A percentile compares a stretch with the other conserved stretches of the same genome.
Evolutionary conservation across 2,797 vertebrate genomes (phyloP).

Genomic region (Pipistrellus kuhlii): DNA sequence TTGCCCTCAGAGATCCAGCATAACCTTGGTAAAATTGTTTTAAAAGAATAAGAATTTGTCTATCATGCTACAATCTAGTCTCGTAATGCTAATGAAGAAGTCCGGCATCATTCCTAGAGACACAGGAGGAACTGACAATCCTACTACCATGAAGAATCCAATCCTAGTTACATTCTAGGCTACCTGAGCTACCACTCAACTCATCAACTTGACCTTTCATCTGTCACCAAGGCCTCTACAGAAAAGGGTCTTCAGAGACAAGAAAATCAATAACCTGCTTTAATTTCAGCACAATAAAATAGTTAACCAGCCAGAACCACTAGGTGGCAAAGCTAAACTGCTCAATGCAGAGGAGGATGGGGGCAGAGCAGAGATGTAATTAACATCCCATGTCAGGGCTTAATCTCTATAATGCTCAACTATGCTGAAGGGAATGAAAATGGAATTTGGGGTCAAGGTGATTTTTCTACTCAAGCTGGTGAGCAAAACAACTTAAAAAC

Average conservation of each 20-base stretch:
- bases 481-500: background rate
- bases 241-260: slow-evolving; percentile 44
- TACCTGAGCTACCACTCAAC: background rate
- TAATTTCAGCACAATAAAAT: slow-evolving; percentile 69
- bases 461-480: background rate
- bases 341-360: slow-evolving; percentile 49
- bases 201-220: background rate
- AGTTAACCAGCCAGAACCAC: slow-evolving; percentile 78
- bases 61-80: slow-evolving; percentile 38
- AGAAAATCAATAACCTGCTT: slow-evolving; percentile 46
- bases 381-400: slow-evolving; percentile 64
- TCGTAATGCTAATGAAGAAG: slow-evolving; percentile 16
- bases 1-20: slow-evolving; percentile 22
- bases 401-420: slow-evolving; percentile 60
- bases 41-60: slow-evolving; percentile 48
- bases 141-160: slow-evolving; percentile 23
- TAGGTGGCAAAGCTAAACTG: slow-evolving; percentile 88
- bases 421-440: slow-evolving; percentile 53
- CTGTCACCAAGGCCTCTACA: slow-evolving; percentile 17
- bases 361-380: slow-evolving; percentile 33
- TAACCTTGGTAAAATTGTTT: slow-evolving; percentile 52
- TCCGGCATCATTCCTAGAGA: background rate
- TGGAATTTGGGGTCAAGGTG: slow-evolving; percentile 47
- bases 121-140: background rate
- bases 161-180: background rate